phyloP scores from a whole-genome alignment of 2,888 invertebrate species.

The Tridacna gigas region DNA sequence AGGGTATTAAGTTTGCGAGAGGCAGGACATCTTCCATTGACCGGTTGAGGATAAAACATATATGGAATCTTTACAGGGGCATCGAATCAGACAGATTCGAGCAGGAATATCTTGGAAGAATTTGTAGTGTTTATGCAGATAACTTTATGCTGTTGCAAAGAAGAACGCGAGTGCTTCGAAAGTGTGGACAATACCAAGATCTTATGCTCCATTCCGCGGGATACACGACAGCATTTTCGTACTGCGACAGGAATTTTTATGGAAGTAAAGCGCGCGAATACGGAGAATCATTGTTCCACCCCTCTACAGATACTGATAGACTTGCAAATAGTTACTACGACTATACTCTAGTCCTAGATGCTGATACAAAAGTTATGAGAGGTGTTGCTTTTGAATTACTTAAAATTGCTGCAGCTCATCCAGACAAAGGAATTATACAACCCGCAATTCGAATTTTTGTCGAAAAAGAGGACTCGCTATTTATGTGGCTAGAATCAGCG shows the following conservation, averaged over 20 bases:
- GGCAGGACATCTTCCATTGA: slow-evolving; percentile 57
- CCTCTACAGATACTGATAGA: slow-evolving; percentile 6
- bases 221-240: slow-evolving; percentile 64
- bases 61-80: slow-evolving; percentile 66
- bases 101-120: slow-evolving; percentile 61
- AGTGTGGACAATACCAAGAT: slow-evolving; percentile 79
- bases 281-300: slow-evolving; percentile 17
- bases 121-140: slow-evolving; percentile 65
- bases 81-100: slow-evolving; percentile 59
- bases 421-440: slow-evolving; percentile 78
- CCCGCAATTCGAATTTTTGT: slow-evolving; percentile 77
- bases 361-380: slow-evolving; percentile 75
- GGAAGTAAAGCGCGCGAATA: slow-evolving; percentile 53
- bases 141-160: slow-evolving; percentile 77
- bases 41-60: slow-evolving; percentile 48
- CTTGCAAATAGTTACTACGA: slow-evolving; percentile 65
- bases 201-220: slow-evolving; percentile 74
- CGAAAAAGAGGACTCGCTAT: slow-evolving; percentile 70
- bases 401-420: slow-evolving; percentile 76
- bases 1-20: slow-evolving; percentile 64
- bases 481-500: slow-evolving; percentile 78
- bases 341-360: slow-evolving; percentile 78
- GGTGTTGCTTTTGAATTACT: slow-evolving; percentile 73
- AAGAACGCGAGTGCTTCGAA: slow-evolving; percentile 70
- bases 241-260: slow-evolving; percentile 68